phyloP scores from a whole-genome alignment of 2,888 invertebrate genomes.

The Ceramica pisi region DNA sequence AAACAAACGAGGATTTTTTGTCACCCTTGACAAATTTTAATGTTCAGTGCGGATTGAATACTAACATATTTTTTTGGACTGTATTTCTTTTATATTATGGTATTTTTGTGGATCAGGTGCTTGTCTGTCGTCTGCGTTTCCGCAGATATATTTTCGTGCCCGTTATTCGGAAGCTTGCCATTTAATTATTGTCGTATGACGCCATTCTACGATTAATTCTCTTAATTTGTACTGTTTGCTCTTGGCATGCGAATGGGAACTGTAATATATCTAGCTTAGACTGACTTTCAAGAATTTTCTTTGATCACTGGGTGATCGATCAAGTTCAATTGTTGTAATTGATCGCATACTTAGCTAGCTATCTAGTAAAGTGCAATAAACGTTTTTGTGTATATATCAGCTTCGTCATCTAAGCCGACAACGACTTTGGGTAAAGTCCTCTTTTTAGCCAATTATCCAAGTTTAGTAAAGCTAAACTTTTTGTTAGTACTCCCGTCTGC shows the following conservation, averaged over 20 bases:
- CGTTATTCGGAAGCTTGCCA: constrained; percentile 35
- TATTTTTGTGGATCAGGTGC: constrained; percentile 28
- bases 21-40: constrained; percentile 80
- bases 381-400: not conserved
- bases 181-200: constrained; percentile 40
- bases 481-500: not conserved
- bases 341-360: not conserved
- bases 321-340: constrained; percentile 50
- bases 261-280: constrained; percentile 54
- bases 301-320: constrained; percentile 41
- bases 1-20: constrained; percentile 73
- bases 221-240: constrained; percentile 51
- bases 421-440: too few relatives aligned
- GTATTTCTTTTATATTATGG: constrained; percentile 7
- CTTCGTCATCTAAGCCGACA: not conserved
- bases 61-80: constrained; percentile 65
- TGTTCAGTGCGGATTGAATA: constrained; percentile 80
- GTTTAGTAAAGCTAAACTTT: not conserved
- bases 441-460: not conserved
- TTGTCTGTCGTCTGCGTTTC: constrained; percentile 59
- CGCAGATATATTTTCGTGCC: constrained; percentile 47
- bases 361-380: not conserved
- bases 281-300: constrained; percentile 50
- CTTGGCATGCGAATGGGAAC: constrained; percentile 34
- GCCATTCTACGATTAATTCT: constrained; percentile 44